Base-by-base conservation (phyloP, 2,797 vertebrate species). In the Gallinago solitaria region DNA sequence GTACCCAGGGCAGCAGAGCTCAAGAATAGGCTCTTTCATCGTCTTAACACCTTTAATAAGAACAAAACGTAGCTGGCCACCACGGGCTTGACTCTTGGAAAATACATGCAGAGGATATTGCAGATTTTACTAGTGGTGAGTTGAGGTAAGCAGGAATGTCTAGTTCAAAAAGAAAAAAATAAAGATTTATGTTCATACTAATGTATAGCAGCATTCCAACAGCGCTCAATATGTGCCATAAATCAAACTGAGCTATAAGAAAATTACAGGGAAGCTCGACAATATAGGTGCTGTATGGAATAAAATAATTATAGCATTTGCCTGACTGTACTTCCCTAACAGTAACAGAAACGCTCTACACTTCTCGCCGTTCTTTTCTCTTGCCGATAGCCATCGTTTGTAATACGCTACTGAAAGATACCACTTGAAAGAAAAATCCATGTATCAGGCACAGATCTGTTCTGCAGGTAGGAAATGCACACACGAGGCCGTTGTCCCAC, bases 401-500 rank as follows among this genome's bases (percentile, higher is more conserved):
- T 33, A 83, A 92, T 11, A 43, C 12, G 9, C 11, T 30, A 27
- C 6, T 57, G 37, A 65, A 79, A 87, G 33, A 53, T 3, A 74
- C 2, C 45, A 24, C 23, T 82, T 63, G 18, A 75, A 47, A 68
- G 20, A 80, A 47, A 85, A 85, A 76, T 12, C 53, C 17, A 53
- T 7, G 0, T 7, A 35, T 50, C 19, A 25, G 50, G 41, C n/a
- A 64, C 30, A 67, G 12, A 12, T n/a, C 35, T 21, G 30, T 48
- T 64, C 64, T 27, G 37, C 14, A 80, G 3, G 4, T 12, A 25
- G 39, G 41, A 69, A 81, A 68, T 0, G 6, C 10, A 19, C 5
- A 4, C 0, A 16, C 0, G 2, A 5, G 12, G 18, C 1, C 2
- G 0, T 5, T 43, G 43, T 7, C 50, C 18, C 18, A 3, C 0